phyloP scores from a whole-genome alignment of 1,140 invertebrate species.

The Laupala kohalensis region DNA sequence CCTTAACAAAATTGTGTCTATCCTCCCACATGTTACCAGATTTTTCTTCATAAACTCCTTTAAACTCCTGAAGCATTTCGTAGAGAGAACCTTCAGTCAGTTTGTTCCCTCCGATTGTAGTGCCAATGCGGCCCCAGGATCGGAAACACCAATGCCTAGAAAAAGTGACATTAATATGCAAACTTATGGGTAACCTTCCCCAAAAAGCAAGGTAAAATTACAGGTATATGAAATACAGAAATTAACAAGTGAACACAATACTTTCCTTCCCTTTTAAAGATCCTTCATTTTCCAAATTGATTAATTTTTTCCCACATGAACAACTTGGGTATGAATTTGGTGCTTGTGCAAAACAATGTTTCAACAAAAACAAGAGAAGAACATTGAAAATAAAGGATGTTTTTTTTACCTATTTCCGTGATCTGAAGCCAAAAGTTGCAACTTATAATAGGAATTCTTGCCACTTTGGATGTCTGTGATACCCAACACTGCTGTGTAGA shows the following conservation, averaged over 20 bases:
- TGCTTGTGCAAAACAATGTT: no score
- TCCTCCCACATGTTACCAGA: slow-evolving; percentile 67
- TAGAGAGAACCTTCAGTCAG: slow-evolving; percentile 40
- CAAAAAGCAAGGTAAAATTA: no score
- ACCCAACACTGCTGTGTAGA: slow-evolving; percentile 68
- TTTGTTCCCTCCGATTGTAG: slow-evolving; percentile 74
- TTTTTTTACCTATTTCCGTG: slow-evolving; percentile 37
- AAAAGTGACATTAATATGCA: not conserved
- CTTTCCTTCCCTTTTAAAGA: no score
- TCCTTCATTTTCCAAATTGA: no score
- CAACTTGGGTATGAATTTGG: no score
- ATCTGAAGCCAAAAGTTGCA: slow-evolving; percentile 79
- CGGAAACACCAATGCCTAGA: slow-evolving; percentile 69
- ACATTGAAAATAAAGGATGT: not conserved
- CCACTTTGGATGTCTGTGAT: slow-evolving; percentile 72
- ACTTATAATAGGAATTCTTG: slow-evolving; percentile 91
- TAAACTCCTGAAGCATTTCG: slow-evolving; percentile 53
- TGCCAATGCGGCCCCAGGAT: slow-evolving; percentile 92
- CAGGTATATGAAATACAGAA: no score
- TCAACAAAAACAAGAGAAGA: no score
- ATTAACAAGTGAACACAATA: no score
- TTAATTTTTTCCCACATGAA: no score
- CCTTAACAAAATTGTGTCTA: slow-evolving; percentile 59
- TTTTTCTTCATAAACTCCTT: slow-evolving; percentile 64
- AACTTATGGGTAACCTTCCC: not conserved